Evolutionary conservation across 2,797 vertebrate species (phyloP).

Genomic region (Natrix natrix): DNA sequence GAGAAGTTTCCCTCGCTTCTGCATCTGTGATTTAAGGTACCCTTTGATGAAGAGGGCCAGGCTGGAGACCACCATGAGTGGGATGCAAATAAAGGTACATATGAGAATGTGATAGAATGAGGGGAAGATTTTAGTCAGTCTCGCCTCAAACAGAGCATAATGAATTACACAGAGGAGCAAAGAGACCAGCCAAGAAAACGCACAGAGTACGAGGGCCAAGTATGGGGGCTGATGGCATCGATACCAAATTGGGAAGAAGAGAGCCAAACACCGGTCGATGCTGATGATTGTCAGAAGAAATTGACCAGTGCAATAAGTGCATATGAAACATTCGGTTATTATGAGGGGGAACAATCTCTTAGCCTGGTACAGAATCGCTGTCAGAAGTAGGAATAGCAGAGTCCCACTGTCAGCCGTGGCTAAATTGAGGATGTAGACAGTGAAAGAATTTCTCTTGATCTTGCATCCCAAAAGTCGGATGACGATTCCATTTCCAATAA

Average conservation of each 20-base stretch:
- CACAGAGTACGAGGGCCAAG: not conserved
- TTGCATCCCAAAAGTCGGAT: not conserved
- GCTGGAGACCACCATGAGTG: not conserved
- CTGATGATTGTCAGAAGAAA: not conserved
- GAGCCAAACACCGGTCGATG: not conserved
- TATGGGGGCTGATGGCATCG: not conserved
- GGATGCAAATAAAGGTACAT: not conserved
- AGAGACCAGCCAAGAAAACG: not conserved
- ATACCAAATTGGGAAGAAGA: conserved; percentile 17
- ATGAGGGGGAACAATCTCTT: not conserved
- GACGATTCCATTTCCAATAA: not conserved
- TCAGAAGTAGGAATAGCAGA: not conserved
- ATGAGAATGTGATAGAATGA: not conserved
- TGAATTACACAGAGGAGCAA: not conserved
- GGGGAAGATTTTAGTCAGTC: accelerated
- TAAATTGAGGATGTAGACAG: conserved; percentile 5
- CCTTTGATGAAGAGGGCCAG: not conserved
- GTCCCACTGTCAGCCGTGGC: not conserved
- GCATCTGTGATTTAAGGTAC: conserved; percentile 38
- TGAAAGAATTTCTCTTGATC: not conserved
- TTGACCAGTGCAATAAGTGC: not conserved
- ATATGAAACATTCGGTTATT: not conserved
- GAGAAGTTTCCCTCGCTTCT: not conserved
- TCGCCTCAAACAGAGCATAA: not conserved
- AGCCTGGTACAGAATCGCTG: accelerated